Conservation (phyloP, 2,113 vertebrate species). For the Phodopus roborovskii region DNA sequence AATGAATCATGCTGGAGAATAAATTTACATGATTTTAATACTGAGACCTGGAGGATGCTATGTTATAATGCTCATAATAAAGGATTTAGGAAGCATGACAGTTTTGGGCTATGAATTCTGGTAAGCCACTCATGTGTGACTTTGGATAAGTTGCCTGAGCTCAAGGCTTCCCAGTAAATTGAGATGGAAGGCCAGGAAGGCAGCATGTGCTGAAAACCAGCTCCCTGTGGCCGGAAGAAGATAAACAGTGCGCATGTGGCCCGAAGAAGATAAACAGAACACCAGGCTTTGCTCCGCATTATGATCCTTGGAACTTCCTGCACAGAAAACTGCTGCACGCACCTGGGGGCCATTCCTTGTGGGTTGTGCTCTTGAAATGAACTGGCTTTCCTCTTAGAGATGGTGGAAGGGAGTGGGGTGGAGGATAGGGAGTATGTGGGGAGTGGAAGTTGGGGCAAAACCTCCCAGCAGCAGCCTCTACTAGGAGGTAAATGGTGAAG, state of each 20-base stretch:
- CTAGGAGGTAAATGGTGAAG: not conserved
- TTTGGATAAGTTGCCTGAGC: slow-evolving; percentile 72
- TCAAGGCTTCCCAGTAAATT: slow-evolving; percentile 52
- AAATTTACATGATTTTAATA: slow-evolving; percentile 80
- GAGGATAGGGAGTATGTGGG: too few relatives aligned
- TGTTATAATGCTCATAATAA: slow-evolving; percentile 77
- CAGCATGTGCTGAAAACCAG: not conserved
- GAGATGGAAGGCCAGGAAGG: not conserved
- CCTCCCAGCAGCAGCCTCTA: not conserved
- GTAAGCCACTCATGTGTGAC: slow-evolving; percentile 78
- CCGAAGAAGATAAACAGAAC: slow-evolving; percentile 55
- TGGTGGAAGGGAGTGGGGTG: not conserved
- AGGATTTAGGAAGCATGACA: slow-evolving; percentile 79
- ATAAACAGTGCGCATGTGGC: slow-evolving; percentile 43
- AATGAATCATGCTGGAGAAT: slow-evolving; percentile 82
- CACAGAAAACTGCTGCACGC: not conserved
- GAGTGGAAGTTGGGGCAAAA: not conserved
- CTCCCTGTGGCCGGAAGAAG: not conserved
- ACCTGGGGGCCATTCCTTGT: not conserved
- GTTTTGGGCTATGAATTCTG: slow-evolving; percentile 73
- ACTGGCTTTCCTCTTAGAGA: not conserved
- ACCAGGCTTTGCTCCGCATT: not conserved
- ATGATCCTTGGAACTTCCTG: not conserved
- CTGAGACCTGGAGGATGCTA: slow-evolving; percentile 76
- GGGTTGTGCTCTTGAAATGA: not conserved